Conservation (phyloP, 2,113 vertebrate species). For the Lates calcarifer region DNA sequence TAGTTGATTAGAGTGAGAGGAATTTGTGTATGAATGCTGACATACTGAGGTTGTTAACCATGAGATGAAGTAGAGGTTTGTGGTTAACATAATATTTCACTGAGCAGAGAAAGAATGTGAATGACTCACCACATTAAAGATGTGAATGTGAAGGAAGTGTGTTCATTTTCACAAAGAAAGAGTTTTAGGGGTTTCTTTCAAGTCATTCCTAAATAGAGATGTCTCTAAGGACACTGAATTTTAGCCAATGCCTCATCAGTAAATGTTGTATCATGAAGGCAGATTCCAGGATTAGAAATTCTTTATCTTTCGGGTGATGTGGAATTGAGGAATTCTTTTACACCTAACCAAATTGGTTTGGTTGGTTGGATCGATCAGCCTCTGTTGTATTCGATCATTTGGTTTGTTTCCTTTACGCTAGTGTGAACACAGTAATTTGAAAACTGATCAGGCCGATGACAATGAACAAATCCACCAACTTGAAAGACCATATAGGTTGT, state of each 20-base stretch:
- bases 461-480: too few species aligned
- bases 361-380: not conserved
- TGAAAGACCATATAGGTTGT: too few species aligned
- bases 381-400: not conserved
- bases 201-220: not conserved
- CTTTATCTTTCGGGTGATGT: not conserved
- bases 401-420: too few species aligned
- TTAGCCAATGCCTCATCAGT: too few species aligned
- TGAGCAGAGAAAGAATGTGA: not conserved
- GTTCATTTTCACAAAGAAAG: not conserved
- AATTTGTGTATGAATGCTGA: slow-evolving; percentile 42
- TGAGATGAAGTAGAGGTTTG: slow-evolving; percentile 7
- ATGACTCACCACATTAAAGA: not conserved
- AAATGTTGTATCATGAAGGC: not conserved
- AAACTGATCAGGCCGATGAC: too few species aligned
- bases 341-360: not conserved
- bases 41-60: slow-evolving; percentile 28
- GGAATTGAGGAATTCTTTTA: not conserved
- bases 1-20: slow-evolving; percentile 39
- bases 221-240: not conserved
- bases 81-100: slow-evolving; percentile 16
- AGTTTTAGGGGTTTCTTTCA: not conserved
- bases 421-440: too few species aligned
- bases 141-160: not conserved
- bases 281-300: not conserved